These are phyloP conservation scores for Chelonia mydas DNA, from an alignment of 2,797 vertebrate species.

Conservation along the genomic window DNA sequence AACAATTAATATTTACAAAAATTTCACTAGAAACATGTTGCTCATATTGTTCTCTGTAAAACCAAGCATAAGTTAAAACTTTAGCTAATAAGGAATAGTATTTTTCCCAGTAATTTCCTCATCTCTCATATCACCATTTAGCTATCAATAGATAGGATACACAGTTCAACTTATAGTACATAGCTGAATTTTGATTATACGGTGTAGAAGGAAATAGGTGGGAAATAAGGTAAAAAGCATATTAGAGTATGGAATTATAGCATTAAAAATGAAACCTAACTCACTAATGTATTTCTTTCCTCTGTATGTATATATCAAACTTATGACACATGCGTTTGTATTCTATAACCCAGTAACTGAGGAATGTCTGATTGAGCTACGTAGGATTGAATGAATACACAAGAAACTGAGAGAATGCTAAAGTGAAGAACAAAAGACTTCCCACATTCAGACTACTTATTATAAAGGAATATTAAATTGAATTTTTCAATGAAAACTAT, in stretches of 20 bases:
- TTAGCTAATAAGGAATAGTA: not conserved
- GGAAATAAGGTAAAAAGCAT: not conserved
- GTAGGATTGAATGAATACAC: not conserved
- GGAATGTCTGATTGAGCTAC: not conserved
- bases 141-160: not conserved
- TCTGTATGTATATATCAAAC: slow-evolving; percentile 32
- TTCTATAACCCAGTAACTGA: slow-evolving; percentile 28
- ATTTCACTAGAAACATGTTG: not conserved
- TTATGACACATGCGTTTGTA: slow-evolving; percentile 23
- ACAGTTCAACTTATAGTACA: not conserved
- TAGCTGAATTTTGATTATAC: slow-evolving; percentile 15
- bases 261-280: slow-evolving; percentile 33
- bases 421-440: not conserved
- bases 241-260: slow-evolving; percentile 11
- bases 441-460: not conserved
- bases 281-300: slow-evolving; percentile 35
- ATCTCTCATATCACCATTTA: not conserved
- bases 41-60: not conserved
- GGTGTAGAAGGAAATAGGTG: not conserved
- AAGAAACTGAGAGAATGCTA: not conserved
- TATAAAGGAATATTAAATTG: slow-evolving; percentile 3
- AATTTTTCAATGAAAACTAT: slow-evolving; percentile 12
- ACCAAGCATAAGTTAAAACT: not conserved
- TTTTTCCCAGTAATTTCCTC: not conserved
- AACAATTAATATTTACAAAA: not conserved